Evolutionary conservation across 2,888 invertebrate species (phyloP).

Genomic region (Agriopis leucophaearia): DNA sequence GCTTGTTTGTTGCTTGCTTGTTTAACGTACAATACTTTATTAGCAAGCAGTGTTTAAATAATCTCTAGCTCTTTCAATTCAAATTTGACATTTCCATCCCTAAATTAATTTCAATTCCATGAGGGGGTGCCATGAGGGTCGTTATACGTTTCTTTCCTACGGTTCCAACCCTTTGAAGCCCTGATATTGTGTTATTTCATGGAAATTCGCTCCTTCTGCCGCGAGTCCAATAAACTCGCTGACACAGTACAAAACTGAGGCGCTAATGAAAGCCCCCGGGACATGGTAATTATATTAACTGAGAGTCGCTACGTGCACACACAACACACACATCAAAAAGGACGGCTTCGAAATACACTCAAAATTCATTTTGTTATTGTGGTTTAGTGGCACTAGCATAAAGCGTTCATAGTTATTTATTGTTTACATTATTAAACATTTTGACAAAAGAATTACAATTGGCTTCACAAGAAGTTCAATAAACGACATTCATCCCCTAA

Average conservation of each 20-base stretch:
- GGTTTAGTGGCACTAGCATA: background rate
- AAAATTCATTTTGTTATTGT: background rate
- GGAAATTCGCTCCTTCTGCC: slow-evolving; percentile 16
- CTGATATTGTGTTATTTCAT: slow-evolving; percentile 21
- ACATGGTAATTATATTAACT: slow-evolving; percentile 53
- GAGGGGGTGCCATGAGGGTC: slow-evolving; percentile 1
- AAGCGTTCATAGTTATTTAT: no score
- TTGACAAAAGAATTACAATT: no score
- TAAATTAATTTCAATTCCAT: slow-evolving; percentile 5
- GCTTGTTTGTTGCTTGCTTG: no score
- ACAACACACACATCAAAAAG: background rate
- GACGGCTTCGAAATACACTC: background rate
- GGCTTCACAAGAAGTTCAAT: no score
- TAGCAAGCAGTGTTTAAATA: background rate
- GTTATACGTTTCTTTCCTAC: slow-evolving; percentile 18
- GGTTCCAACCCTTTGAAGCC: slow-evolving; percentile 20
- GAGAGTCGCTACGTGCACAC: slow-evolving; percentile 25
- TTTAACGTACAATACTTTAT: no score
- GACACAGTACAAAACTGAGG: slow-evolving; percentile 24
- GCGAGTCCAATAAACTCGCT: slow-evolving; percentile 19
- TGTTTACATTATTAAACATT: no score
- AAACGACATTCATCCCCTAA: no score
- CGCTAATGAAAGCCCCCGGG: slow-evolving; percentile 44
- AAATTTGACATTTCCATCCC: background rate
- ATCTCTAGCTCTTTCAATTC: background rate